Percentiles rank a stretch among this genome's conserved stretches.
Evolutionary conservation across 1,140 invertebrate genomes (phyloP).

Genomic region (Neodiprion fabricii): DNA sequence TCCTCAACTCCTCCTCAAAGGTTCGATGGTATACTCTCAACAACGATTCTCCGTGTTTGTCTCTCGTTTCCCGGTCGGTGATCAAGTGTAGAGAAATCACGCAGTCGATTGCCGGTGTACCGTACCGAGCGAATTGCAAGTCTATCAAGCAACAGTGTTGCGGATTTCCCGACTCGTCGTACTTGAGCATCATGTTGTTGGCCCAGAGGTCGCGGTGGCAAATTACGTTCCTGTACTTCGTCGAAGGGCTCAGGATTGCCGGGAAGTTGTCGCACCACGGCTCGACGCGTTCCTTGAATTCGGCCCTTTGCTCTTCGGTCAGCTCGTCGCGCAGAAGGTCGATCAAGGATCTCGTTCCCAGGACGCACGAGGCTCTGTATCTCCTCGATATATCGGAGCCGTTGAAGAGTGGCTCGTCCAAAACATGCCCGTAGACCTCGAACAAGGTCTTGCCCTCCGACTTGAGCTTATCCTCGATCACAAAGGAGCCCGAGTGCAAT

Average conservation of each 20-base stretch:
- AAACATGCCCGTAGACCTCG: constrained; percentile 59
- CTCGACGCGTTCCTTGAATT: constrained; percentile 35
- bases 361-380: neutral
- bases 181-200: constrained; percentile 71
- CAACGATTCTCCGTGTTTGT: constrained; percentile 29
- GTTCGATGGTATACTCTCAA: constrained; percentile 39
- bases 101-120: constrained; percentile 66
- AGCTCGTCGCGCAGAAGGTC: constrained; percentile 35
- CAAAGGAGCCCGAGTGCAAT: constrained; percentile 64
- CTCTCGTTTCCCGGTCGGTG: constrained; percentile 37
- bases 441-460: constrained; percentile 50
- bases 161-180: constrained; percentile 50
- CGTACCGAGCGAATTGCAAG: constrained; percentile 67
- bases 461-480: constrained; percentile 59
- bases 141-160: constrained; percentile 65
- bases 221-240: constrained; percentile 62
- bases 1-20: constrained; percentile 25
- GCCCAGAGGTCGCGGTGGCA: constrained; percentile 73
- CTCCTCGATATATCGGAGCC: constrained; percentile 32
- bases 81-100: constrained; percentile 46
- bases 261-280: constrained; percentile 28
- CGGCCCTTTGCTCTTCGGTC: constrained; percentile 20
- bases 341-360: constrained; percentile 43
- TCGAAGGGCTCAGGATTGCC: constrained; percentile 57
- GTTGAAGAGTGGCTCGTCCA: constrained; percentile 52